A percentile compares a stretch with the other conserved stretches of the same genome.
These are phyloP conservation scores for Sebastes goodei DNA, from an alignment of 2,797 vertebrate genomes.

Conservation along the genomic window DNA sequence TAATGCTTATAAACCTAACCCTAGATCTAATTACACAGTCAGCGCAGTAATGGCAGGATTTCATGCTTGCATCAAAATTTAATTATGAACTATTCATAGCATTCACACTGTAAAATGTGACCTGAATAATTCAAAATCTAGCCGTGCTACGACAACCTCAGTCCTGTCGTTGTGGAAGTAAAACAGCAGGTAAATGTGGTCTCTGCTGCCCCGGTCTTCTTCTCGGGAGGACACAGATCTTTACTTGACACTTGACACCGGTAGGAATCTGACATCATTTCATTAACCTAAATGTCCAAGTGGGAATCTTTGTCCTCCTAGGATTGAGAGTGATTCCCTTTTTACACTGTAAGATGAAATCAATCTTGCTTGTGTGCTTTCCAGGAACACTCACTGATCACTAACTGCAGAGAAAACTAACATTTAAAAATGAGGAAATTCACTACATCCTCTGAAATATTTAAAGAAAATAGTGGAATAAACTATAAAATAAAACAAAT, in stretches of 20 bases:
- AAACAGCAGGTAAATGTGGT: conserved; percentile 4
- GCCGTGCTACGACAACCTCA: conserved; percentile 26
- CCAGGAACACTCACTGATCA: neutral
- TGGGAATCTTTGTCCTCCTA: neutral
- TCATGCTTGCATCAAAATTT: conserved; percentile 68
- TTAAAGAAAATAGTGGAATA: neutral
- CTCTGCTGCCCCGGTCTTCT: neutral
- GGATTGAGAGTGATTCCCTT: neutral
- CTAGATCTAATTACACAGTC: conserved; percentile 54
- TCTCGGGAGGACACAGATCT: conserved; percentile 14
- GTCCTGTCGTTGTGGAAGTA: conserved; percentile 9
- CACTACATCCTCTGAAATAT: neutral
- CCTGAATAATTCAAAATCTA: conserved; percentile 57
- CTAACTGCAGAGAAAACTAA: conserved; percentile 12
- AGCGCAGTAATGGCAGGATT: conserved; percentile 48
- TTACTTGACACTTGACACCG: conserved; percentile 18
- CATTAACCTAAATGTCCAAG: conserved; percentile 16
- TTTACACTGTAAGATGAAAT: neutral
- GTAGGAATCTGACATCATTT: conserved; percentile 1
- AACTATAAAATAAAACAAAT: neutral
- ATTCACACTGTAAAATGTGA: conserved; percentile 57
- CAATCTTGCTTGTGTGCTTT: neutral
- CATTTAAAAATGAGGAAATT: neutral
- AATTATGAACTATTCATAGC: conserved; percentile 63
- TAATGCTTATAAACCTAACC: conserved; percentile 31